Percentiles rank a stretch among this genome's conserved stretches.
Evolutionary conservation across 2,888 invertebrate species (phyloP).

Genomic region (Agrochola macilenta): DNA sequence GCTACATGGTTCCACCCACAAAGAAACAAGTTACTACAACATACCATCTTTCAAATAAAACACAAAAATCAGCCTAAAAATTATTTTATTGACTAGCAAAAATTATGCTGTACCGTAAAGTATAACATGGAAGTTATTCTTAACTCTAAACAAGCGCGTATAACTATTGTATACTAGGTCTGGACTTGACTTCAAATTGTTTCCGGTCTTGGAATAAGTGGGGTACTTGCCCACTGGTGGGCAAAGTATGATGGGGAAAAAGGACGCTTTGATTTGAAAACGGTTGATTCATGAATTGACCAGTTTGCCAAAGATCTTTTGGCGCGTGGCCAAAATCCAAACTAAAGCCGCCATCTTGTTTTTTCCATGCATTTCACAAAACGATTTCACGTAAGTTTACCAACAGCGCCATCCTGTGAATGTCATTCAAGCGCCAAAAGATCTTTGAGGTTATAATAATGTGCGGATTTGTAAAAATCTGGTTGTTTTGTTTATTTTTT

Average conservation of each 20-base stretch:
- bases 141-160: slow-evolving; percentile 70
- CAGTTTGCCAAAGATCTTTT: neutral
- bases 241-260: slow-evolving; percentile 31
- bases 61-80: slow-evolving; percentile 81
- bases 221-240: slow-evolving; percentile 28
- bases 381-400: neutral
- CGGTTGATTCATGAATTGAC: neutral
- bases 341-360: neutral
- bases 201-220: slow-evolving; percentile 52
- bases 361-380: neutral
- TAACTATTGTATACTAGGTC: slow-evolving; percentile 84
- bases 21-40: too few species aligned
- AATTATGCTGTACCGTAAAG: slow-evolving; percentile 85
- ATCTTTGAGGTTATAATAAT: too few species aligned
- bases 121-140: slow-evolving; percentile 74
- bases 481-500: neutral
- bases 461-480: neutral
- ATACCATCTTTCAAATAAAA: slow-evolving; percentile 40
- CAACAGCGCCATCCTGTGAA: neutral
- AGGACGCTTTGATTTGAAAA: slow-evolving; percentile 28
- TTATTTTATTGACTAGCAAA: slow-evolving; percentile 90
- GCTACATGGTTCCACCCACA: too few species aligned
- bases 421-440: neutral
- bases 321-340: neutral
- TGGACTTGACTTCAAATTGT: slow-evolving; percentile 77